A percentile compares a stretch with the other conserved stretches of the same genome.
phyloP scores from a whole-genome alignment of 2,113 vertebrate genomes.

The Chloebia gouldiae region DNA sequence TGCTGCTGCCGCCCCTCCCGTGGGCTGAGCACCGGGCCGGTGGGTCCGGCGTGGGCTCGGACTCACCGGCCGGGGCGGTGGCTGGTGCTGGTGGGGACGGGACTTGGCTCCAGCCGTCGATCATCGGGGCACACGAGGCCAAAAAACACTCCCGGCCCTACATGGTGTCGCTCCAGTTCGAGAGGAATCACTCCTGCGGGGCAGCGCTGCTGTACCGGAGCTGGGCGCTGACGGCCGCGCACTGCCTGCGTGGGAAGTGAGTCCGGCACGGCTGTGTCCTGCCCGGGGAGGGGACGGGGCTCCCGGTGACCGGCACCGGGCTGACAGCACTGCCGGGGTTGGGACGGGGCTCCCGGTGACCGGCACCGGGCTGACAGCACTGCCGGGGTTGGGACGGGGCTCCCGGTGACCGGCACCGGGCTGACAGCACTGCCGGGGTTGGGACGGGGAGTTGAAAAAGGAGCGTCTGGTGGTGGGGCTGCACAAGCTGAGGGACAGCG shows the following conservation, averaged over 20 bases:
- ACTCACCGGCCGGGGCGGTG: neutral
- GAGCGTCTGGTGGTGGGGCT: neutral
- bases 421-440: fast-evolving
- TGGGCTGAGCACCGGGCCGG: fast-evolving
- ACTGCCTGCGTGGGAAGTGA: neutral
- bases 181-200: fast-evolving
- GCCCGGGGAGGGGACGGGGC: neutral
- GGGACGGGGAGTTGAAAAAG: fast-evolving
- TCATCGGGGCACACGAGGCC: slow-evolving; percentile 69
- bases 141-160: slow-evolving; percentile 74
- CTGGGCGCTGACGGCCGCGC: slow-evolving; percentile 66
- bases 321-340: no score
- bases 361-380: fast-evolving
- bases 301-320: neutral
- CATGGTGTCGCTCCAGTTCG: slow-evolving; percentile 61
- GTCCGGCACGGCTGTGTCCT: neutral
- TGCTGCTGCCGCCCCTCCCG: neutral
- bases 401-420: no score
- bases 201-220: neutral
- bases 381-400: neutral
- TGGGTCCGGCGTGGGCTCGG: neutral
- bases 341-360: neutral
- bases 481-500: fast-evolving
- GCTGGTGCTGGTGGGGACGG: neutral
- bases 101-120: neutral